Evolutionary conservation across 2,888 invertebrate species (phyloP), one percentile per base, ranked within the genome.

Genomic region (Rugalucina vietnamica): DNA sequence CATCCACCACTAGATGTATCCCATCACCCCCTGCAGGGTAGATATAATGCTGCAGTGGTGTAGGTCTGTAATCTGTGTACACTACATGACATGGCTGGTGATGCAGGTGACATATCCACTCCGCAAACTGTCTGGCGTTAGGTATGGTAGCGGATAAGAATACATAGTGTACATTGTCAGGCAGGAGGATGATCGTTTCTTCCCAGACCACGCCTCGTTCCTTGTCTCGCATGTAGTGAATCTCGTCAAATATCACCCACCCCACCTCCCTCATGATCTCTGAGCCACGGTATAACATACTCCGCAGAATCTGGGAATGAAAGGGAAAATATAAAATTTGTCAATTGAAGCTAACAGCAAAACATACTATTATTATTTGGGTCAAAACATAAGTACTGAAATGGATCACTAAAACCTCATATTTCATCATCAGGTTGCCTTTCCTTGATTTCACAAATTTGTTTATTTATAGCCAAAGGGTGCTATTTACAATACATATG

Each of bases 151-250:
- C 99, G 0, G 99, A 99, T 0, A 99, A 96, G 95, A 99, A 99
- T 8, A 99, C 99, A 95, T 98, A 99, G 94, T 98, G 98, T 0
- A 99, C 99, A 93, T 98, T 99, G 94, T 99, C 98, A 0, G 99
- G 99, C 54, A 99, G 95, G 43, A 99, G 96, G 93, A 99, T 99
- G 49, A 99, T 96, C 0, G 99, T 99, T 96, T 99, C 99, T 96
- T 99, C 99, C 99, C 99, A 99, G 0, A 99, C 99, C 12, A 99
- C 99, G 75, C 99, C 99, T 93, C 99, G 96, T 95, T 99, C 99
- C 95, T 99, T 99, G 94, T 99, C 99, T 92, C 99, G 96, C 99
- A 99, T 99, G 95, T 99, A 99, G 95, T 99, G 99, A 92, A 99
- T 99, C 96, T 99, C 99, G 94, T 99, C 99, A 95, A 99, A 99